Conservation (phyloP, 2,888 invertebrate genomes). For the Hymenopus coronatus region DNA sequence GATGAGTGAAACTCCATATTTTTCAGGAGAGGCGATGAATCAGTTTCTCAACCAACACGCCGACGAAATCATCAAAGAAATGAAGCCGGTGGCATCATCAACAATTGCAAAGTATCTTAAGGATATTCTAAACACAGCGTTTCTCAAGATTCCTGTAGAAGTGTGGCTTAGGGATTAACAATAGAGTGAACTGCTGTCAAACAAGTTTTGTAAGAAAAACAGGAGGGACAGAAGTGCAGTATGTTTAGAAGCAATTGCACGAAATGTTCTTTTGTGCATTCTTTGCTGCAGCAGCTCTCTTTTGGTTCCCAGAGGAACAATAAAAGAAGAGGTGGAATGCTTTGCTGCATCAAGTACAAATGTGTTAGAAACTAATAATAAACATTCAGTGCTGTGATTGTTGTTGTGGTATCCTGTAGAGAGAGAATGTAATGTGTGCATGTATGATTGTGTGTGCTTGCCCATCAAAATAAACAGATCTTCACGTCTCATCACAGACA, state of each 20-base stretch:
- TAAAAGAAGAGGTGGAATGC: too few relatives aligned
- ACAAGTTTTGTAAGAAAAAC: neutral
- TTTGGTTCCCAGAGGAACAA: too few relatives aligned
- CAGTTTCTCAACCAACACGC: slow-evolving; percentile 79
- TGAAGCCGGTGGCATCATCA: slow-evolving; percentile 71
- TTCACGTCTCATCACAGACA: too few relatives aligned
- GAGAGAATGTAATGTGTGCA: too few relatives aligned
- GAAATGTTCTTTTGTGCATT: neutral
- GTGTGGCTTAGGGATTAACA: slow-evolving; percentile 55
- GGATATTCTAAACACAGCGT: slow-evolving; percentile 68
- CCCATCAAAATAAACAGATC: too few relatives aligned
- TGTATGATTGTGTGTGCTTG: too few relatives aligned
- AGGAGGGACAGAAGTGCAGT: neutral
- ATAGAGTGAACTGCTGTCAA: neutral
- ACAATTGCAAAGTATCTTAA: slow-evolving; percentile 73
- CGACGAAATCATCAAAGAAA: slow-evolving; percentile 76
- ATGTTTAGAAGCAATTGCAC: too few relatives aligned
- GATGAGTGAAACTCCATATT: neutral
- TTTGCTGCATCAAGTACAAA: too few relatives aligned
- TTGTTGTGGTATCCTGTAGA: too few relatives aligned
- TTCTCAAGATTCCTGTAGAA: slow-evolving; percentile 67
- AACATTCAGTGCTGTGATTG: too few relatives aligned
- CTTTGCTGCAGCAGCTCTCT: too few relatives aligned
- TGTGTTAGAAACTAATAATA: too few relatives aligned
- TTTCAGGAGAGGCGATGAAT: slow-evolving; percentile 74